Conservation (phyloP, 35 echinoderm and acorn worm genomes). For the Heliocidaris erythrogramma region DNA sequence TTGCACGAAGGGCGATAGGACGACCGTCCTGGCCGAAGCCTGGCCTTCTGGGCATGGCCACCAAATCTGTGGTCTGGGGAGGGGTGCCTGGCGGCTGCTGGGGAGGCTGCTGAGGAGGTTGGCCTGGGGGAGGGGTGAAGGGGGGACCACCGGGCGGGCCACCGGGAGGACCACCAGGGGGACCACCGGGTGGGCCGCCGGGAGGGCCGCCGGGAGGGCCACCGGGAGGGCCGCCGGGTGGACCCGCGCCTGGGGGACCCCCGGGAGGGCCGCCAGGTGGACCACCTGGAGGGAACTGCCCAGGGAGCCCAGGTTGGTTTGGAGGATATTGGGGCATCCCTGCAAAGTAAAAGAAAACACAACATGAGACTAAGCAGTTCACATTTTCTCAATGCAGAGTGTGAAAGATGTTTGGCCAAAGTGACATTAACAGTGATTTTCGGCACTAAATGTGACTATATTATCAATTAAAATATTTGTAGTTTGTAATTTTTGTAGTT, state of each 20-base stretch:
- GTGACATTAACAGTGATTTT: too few relatives aligned
- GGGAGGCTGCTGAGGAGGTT: constrained; percentile 21
- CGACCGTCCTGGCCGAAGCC: constrained; percentile 82
- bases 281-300: not conserved
- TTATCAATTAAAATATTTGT: too few relatives aligned
- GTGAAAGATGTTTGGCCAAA: too few relatives aligned
- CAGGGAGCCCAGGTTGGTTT: not conserved
- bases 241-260: not conserved
- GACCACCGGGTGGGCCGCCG: not conserved
- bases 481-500: too few relatives aligned
- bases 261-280: not conserved
- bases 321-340: not conserved
- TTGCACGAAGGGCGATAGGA: constrained; percentile 85
- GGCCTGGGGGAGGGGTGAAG: constrained; percentile 34
- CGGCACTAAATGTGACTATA: too few relatives aligned
- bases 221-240: not conserved
- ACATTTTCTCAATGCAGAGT: too few relatives aligned
- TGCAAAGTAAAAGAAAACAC: not conserved
- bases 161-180: constrained; percentile 14
- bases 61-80: constrained; percentile 48
- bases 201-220: not conserved
- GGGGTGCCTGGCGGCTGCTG: constrained; percentile 8
- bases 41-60: constrained; percentile 69
- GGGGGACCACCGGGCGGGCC: constrained; percentile 25
- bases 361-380: not conserved